Base-by-base conservation (phyloP, 2,797 vertebrate species). In the Enteromius treurensis region DNA sequence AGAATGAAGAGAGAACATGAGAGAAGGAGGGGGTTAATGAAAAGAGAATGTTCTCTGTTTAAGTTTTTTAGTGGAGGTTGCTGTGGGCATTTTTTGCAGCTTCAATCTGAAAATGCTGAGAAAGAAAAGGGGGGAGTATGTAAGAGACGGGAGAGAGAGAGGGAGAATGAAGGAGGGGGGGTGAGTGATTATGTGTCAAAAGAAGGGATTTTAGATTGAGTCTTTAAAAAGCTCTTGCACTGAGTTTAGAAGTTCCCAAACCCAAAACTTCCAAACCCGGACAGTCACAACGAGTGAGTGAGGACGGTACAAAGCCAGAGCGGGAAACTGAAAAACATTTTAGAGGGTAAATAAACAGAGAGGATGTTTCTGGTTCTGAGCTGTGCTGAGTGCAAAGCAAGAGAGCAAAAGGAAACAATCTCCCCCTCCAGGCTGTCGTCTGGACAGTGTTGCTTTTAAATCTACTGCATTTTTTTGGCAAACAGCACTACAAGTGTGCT, bases 201-300 rank as follows among this genome's bases (percentile, higher is more conserved):
- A 87, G 88, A 90, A 87, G 77, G 77, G 67, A 82, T 83, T 84
- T 84, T 79, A 83, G 85, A 73, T 82, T 88, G 80, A 88, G 84
- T 88, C 86, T 83, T 93, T 92, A 87, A 90, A 94, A 86, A 90
- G 89, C 89, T 90, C 90, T 92, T 90, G 89, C 89, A 89, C 91
- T 92, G 88, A 86, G 91, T 89, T 87, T 89, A 90, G 91, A 86
- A 92, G 88, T 90, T 91, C 86, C 79, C 82, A 62, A 74, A 84
- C 68, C 73, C 84, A 84, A 77, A n/a, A 64, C 80, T 85, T 75
- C 21, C 42, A 77, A 84, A 37, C 67, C 79, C n/a, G 83, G 86
- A 89, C 81, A 87, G 83, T 76, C 71, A 29, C 82, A 86, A 74
- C 84, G 90, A 90, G 5, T 62, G 26, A 62, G 14, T 29, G 14